A percentile compares a stretch with the other conserved stretches of the same genome.
Conservation (phyloP, 2,113 vertebrate genomes). For the Sylvietta virens region DNA sequence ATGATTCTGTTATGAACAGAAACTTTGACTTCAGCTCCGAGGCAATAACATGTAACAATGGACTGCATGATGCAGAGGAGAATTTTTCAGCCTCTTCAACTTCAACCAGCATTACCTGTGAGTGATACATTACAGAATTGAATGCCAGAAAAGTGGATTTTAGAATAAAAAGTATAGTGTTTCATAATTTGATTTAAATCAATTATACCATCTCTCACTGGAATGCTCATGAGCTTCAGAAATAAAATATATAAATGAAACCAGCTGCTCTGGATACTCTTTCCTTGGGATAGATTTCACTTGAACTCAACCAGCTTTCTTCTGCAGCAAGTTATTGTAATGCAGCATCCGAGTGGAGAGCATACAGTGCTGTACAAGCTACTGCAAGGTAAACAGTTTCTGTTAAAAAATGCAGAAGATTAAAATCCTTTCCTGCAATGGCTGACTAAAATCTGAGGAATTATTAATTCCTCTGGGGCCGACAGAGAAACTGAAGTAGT, state of each 20-base stretch:
- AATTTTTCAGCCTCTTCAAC: background rate
- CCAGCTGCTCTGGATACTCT: constrained; percentile 76
- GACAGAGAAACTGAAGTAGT: constrained; percentile 49
- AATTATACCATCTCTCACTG: constrained; percentile 80
- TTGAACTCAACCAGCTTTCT: constrained; percentile 64
- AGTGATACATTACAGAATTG: constrained; percentile 59
- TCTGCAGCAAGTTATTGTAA: constrained; percentile 62
- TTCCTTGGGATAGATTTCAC: constrained; percentile 72
- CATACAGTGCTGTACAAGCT: constrained; percentile 26
- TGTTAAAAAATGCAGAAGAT: constrained; percentile 28
- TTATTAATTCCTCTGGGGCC: constrained; percentile 57
- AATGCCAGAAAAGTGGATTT: constrained; percentile 70
- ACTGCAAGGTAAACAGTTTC: constrained; percentile 47
- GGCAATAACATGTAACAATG: background rate
- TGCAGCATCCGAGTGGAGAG: constrained; percentile 48
- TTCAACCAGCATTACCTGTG: constrained; percentile 64
- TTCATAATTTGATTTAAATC: constrained; percentile 85
- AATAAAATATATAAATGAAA: constrained; percentile 80
- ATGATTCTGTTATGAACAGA: background rate
- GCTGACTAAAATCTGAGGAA: constrained; percentile 53
- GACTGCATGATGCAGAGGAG: background rate
- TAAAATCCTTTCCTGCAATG: constrained; percentile 46
- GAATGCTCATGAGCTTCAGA: constrained; percentile 78
- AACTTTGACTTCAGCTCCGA: background rate
- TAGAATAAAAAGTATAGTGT: constrained; percentile 75